These are phyloP conservation scores for Seriola rivoliana DNA, from an alignment of 2,113 vertebrate species.

Conservation along the genomic window DNA sequence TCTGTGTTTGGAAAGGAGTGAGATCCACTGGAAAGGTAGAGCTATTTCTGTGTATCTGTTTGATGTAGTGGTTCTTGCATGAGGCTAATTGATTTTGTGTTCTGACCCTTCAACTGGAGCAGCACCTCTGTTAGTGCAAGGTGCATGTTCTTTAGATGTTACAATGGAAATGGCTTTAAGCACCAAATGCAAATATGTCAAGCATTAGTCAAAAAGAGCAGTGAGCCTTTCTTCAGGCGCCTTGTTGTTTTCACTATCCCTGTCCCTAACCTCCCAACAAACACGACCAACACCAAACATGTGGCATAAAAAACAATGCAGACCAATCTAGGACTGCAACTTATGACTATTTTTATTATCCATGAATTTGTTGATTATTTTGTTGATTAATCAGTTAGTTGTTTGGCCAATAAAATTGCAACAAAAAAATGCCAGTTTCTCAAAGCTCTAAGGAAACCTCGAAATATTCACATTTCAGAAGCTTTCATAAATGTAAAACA, in stretches of 20 bases:
- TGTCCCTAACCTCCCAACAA: too few relatives aligned
- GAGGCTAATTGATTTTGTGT: neutral
- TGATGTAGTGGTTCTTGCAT: neutral
- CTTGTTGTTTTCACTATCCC: too few relatives aligned
- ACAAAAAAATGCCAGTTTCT: neutral
- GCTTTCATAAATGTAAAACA: too few relatives aligned
- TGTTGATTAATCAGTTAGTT: too few relatives aligned
- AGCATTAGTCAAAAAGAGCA: neutral
- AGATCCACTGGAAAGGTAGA: constrained; percentile 83
- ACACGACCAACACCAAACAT: too few relatives aligned
- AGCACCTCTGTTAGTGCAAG: neutral
- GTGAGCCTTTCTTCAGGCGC: neutral
- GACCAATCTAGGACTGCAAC: too few relatives aligned
- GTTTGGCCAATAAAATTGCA: too few relatives aligned
- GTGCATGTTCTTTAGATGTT: neutral
- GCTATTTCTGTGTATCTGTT: neutral
- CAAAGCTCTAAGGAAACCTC: neutral
- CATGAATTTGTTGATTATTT: too few relatives aligned
- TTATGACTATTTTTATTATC: too few relatives aligned
- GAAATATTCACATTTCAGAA: too few relatives aligned
- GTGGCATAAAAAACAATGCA: too few relatives aligned
- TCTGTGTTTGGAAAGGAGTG: constrained; percentile 85
- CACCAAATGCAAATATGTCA: neutral
- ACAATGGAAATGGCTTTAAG: neutral
- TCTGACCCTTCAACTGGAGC: neutral